phyloP scores from a whole-genome alignment of 2,888 invertebrate genomes.

The Muscina levida region DNA sequence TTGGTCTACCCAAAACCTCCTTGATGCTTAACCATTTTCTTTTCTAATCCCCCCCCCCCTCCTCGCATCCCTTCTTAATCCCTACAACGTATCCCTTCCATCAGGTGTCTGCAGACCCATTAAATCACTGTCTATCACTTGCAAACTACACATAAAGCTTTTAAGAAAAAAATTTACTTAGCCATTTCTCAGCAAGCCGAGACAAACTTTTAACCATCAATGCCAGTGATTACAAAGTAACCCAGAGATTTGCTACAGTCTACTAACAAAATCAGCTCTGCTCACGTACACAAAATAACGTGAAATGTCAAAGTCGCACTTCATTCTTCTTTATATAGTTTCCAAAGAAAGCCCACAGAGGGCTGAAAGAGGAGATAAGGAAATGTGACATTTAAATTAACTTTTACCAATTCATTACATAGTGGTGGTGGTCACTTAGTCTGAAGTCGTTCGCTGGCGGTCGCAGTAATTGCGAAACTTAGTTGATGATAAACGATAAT shows the following conservation, averaged over 20 bases:
- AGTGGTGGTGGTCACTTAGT: slow-evolving; percentile 26
- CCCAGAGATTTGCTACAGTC: neutral
- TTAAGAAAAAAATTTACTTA: neutral
- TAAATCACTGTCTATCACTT: neutral
- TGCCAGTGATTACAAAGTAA: neutral
- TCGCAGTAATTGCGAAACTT: no score
- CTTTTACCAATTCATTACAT: slow-evolving; percentile 44
- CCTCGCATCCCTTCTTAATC: no score
- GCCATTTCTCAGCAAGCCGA: neutral
- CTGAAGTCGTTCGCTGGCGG: no score
- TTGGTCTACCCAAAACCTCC: no score
- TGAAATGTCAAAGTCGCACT: slow-evolving; percentile 38
- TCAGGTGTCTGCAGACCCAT: slow-evolving; percentile 15
- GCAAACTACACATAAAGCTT: slow-evolving; percentile 10
- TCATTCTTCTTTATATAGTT: no score
- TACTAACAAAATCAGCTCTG: slow-evolving; percentile 1
- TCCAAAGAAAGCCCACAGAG: neutral
- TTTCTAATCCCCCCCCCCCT: no score
- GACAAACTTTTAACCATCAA: neutral
- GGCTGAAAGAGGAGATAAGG: neutral
- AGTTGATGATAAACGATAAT: no score
- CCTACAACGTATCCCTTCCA: no score
- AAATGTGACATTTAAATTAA: slow-evolving; percentile 48
- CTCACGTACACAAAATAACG: slow-evolving; percentile 13
- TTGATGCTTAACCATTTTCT: no score